These are phyloP conservation scores for Andrena minutula DNA, from an alignment of 2,888 invertebrate species.

Conservation along the genomic window DNA sequence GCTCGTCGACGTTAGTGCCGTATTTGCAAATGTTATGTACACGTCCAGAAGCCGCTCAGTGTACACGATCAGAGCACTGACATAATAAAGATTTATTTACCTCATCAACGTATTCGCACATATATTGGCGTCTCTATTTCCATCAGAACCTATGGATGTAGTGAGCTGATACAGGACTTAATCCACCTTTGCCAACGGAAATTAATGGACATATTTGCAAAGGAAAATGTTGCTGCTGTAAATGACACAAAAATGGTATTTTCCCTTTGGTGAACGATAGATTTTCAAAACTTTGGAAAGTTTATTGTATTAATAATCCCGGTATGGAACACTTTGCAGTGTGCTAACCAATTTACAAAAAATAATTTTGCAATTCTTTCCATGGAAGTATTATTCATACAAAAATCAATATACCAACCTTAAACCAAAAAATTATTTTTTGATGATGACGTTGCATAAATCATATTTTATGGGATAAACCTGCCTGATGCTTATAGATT, in stretches of 20 bases:
- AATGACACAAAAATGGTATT: neutral
- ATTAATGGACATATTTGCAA: neutral
- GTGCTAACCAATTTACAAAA: too few relatives aligned
- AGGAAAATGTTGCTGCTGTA: neutral
- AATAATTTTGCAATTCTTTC: too few relatives aligned
- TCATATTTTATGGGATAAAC: too few relatives aligned
- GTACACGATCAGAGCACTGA: slow-evolving; percentile 37
- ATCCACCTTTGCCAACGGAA: slow-evolving; percentile 5
- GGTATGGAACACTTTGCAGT: too few relatives aligned
- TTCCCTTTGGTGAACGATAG: neutral
- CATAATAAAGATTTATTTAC: slow-evolving; percentile 63
- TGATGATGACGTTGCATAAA: too few relatives aligned
- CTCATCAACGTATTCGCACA: slow-evolving; percentile 13
- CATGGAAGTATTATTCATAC: too few relatives aligned
- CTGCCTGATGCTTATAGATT: too few relatives aligned
- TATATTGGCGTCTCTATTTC: neutral
- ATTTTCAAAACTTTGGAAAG: neutral
- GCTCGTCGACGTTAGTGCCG: slow-evolving; percentile 50
- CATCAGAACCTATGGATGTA: slow-evolving; percentile 17
- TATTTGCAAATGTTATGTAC: slow-evolving; percentile 61
- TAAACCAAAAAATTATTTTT: too few relatives aligned
- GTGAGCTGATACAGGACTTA: slow-evolving; percentile 16
- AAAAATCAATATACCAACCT: too few relatives aligned
- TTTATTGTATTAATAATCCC: neutral
- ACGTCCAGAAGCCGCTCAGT: slow-evolving; percentile 51